Base-by-base conservation (phyloP, 2,113 vertebrate genomes). In the Lophura nycthemera region DNA sequence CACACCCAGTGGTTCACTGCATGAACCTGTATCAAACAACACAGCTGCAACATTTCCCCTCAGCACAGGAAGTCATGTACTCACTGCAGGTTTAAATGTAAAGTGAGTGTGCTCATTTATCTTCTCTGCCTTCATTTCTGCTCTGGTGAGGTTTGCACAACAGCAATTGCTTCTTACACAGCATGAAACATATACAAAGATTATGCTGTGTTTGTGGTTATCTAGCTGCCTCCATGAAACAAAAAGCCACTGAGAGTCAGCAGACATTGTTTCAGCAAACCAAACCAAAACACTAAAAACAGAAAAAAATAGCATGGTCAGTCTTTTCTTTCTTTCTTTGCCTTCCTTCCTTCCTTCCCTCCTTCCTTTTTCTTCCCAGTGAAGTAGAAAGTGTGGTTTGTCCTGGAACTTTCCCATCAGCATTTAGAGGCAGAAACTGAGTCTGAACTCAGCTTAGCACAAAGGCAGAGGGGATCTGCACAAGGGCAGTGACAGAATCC, bases 101-200 rank as follows among this genome's bases (percentile, higher is more conserved):
- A 85, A 82, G 27, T 50, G 48, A 84, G 36, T 11, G 9, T 36
- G 40, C 7, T 12, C 78, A 79, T 85, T 87, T 89, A 57, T 74
- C 38, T 85, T 56, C 21, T 74, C 64, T 76, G 69, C 42, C 63
- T 83, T 89, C 29, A 77, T 83, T 93, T 92, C 72, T 81, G 14
- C n/a, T 83, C 56, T 43, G 69, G 42, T 57, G 59, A 42, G 48
- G 27, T 80, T 80, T 91, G n/a, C 20, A 83, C 1, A 1, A 65
- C 56, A 95, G 82, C 52, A 80, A 40, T 50, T 71, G 34, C 47
- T 42, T 87, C 32, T 78, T 61, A 74, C 16, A 3, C 29, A 69
- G 43, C 78, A 89, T 0, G 1, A 84, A 89, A 43, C 9, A 40
- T 1, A 43, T 12, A 48, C 1, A 73, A 66, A 40, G 57, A 69